These are phyloP conservation scores for Rugalucina vietnamica DNA, from an alignment of 2,888 invertebrate genomes.

Conservation along the genomic window DNA sequence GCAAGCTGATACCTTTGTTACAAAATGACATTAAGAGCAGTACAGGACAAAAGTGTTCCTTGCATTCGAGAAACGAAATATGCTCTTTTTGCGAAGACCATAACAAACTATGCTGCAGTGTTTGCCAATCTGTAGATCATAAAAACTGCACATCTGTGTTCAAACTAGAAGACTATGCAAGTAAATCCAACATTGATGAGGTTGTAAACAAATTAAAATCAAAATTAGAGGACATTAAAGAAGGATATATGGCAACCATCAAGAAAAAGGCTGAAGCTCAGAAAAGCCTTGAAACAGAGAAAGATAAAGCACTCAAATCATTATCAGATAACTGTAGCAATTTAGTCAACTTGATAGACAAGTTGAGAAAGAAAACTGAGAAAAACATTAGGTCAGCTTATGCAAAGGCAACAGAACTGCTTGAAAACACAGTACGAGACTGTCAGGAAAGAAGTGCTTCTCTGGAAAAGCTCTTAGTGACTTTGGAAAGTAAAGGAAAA, in stretches of 20 bases:
- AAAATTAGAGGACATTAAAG: not conserved
- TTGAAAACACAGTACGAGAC: not conserved
- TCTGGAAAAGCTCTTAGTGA: not conserved
- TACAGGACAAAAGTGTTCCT: not conserved
- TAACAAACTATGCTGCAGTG: not conserved
- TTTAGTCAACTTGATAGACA: not conserved
- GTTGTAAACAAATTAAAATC: not conserved
- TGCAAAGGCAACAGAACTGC: not conserved
- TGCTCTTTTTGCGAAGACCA: not conserved
- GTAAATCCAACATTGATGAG: not conserved
- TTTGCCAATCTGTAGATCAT: slow-evolving; percentile 5
- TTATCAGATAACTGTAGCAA: not conserved
- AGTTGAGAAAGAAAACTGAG: not conserved
- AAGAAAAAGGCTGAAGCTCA: not conserved
- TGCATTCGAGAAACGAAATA: not conserved
- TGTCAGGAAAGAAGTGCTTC: not conserved
- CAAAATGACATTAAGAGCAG: not conserved
- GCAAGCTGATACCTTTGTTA: not conserved
- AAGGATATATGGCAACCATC: not conserved
- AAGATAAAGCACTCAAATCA: not conserved
- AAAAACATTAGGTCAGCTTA: not conserved
- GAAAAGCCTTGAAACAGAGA: not conserved
- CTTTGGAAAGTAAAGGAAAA: not conserved
- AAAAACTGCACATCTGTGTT: not conserved
- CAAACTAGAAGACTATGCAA: not conserved